A percentile compares a stretch with the other conserved stretches of the same genome.
phyloP scores from a whole-genome alignment of 2,888 invertebrate species.

The Ellobium chinense region DNA sequence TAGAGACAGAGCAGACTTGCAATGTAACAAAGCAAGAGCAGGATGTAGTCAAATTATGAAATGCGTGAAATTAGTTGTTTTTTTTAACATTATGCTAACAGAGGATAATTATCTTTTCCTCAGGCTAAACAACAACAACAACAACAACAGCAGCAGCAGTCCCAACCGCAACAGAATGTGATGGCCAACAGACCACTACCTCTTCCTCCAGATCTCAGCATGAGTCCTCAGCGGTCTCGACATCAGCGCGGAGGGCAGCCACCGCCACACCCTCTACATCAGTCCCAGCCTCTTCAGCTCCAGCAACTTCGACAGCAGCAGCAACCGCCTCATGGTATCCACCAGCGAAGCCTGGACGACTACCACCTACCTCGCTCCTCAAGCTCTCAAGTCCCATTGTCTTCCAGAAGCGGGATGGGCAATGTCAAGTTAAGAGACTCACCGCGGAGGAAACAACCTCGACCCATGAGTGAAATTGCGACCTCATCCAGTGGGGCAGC shows the following conservation, averaged over 20 bases:
- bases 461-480: constrained; percentile 55
- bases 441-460: constrained; percentile 46
- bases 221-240: constrained; percentile 29
- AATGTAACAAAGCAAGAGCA: too few relatives aligned
- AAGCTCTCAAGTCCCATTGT: constrained; percentile 40
- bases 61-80: too few relatives aligned
- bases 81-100: too few relatives aligned
- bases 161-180: constrained; percentile 52
- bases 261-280: constrained; percentile 8
- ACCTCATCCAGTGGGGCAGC: constrained; percentile 38
- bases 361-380: constrained; percentile 46
- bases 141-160: too few relatives aligned
- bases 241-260: background rate
- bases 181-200: constrained; percentile 73
- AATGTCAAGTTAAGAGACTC: constrained; percentile 45
- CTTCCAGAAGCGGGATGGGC: constrained; percentile 16
- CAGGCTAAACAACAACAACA: too few relatives aligned
- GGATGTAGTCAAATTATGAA: too few relatives aligned
- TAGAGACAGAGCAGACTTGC: too few relatives aligned
- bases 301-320: constrained; percentile 23
- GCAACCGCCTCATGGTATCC: constrained; percentile 35
- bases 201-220: constrained; percentile 16
- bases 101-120: too few relatives aligned
- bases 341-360: constrained; percentile 54
- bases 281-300: background rate